phyloP scores from a whole-genome alignment of 2,888 invertebrate genomes.

The Ethmia dodecea region DNA sequence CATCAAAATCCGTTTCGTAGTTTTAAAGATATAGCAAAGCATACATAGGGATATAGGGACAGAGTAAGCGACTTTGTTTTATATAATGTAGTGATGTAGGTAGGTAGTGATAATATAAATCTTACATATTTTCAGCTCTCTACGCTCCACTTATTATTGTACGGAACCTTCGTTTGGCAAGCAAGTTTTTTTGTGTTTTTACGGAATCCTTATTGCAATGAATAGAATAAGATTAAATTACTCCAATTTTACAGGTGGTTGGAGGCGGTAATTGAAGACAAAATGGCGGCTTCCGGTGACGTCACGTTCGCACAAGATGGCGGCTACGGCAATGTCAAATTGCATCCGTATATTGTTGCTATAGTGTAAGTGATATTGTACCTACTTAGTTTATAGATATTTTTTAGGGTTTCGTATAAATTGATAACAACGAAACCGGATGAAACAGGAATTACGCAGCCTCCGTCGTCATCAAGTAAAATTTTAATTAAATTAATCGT shows the following conservation, averaged over 20 bases:
- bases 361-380: conserved; percentile 44
- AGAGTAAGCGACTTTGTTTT: background rate
- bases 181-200: background rate
- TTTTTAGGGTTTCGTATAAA: background rate
- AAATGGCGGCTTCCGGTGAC: conserved; percentile 50
- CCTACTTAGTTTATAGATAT: background rate
- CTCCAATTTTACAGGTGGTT: conserved; percentile 7
- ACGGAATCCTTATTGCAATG: no score
- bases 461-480: background rate
- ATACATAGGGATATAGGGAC: background rate
- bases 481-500: background rate
- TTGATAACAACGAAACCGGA: background rate
- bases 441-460: no score
- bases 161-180: background rate
- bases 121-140: no score
- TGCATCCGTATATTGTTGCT: conserved; percentile 54
- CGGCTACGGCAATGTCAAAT: conserved; percentile 35
- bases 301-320: conserved; percentile 45
- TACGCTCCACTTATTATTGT: no score
- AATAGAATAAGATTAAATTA: background rate
- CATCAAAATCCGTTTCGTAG: no score
- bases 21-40: background rate
- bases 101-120: background rate
- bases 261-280: conserved; percentile 14
- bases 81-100: background rate